Conservation (phyloP, 30 jellyfish, hydroid and myxozoan species). For the Clytia hemisphaerica region DNA sequence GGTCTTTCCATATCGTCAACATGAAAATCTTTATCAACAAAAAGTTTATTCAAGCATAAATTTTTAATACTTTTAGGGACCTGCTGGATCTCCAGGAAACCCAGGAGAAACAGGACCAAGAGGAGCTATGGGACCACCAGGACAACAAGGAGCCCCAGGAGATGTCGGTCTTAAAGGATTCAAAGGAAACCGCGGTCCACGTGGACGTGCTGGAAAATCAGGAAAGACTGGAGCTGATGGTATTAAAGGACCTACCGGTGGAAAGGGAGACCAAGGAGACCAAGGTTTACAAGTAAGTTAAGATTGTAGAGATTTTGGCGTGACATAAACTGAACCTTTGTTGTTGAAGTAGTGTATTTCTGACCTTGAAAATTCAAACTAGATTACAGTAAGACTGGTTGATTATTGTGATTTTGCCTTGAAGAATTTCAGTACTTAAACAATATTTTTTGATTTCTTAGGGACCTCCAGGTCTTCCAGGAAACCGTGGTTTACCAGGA, state of each 20-base stretch:
- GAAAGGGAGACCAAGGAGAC: conserved; percentile 91
- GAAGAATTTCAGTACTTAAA: too few species aligned
- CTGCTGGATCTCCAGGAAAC: conserved; percentile 66
- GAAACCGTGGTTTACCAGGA: conserved; percentile 39
- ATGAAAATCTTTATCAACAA: too few species aligned
- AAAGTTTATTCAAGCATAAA: background rate
- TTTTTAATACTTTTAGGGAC: conserved; percentile 42
- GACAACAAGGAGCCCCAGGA: conserved; percentile 88
- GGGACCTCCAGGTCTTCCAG: conserved; percentile 50
- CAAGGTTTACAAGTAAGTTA: conserved; percentile 59
- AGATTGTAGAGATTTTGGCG: background rate
- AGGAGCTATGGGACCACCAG: conserved; percentile 77
- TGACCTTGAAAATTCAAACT: too few species aligned
- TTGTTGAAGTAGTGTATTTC: too few species aligned
- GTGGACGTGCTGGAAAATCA: conserved; percentile 38
- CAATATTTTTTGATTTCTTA: too few species aligned
- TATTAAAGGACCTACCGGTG: conserved; percentile 34
- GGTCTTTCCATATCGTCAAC: too few species aligned
- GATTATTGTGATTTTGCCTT: too few species aligned
- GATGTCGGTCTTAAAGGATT: conserved; percentile 83
- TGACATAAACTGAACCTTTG: background rate
- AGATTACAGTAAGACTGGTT: too few species aligned
- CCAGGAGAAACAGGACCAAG: conserved; percentile 91
- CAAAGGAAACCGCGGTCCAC: conserved; percentile 76
- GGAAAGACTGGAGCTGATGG: conserved; percentile 32